Evolutionary conservation across 1,140 invertebrate genomes (phyloP), one percentile per base, ranked within the genome.

Genomic region (Calosoma granatense): DNA sequence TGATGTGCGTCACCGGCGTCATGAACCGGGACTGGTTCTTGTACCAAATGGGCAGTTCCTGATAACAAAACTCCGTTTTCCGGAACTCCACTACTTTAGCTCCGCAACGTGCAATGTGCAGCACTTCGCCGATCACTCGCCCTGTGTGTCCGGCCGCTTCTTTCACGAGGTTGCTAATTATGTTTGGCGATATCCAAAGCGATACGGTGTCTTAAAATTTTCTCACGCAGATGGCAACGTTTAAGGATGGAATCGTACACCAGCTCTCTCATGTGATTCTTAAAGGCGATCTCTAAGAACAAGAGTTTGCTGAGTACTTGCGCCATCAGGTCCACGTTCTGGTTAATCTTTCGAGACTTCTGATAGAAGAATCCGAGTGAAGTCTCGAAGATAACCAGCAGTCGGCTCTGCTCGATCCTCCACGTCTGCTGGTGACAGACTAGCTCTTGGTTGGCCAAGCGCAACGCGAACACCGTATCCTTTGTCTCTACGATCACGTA

Each of bases 51-150:
- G 19, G 20, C 17, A 30, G 22, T 19, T 26, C 51, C n/a, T 53
- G 1, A n/a, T n/a, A n/a, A n/a, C n/a, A n/a, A n/a, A n/a, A n/a
- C n/a, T n/a, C n/a, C n/a, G n/a, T n/a, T n/a, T n/a, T n/a, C n/a
- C n/a, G n/a, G n/a, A n/a, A n/a, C n/a, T n/a, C n/a, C n/a, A n/a
- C n/a, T n/a, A n/a, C n/a, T n/a, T n/a, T n/a, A n/a, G n/a, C n/a
- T n/a, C n/a, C n/a, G n/a, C n/a, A n/a, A n/a, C n/a, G n/a, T n/a
- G n/a, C n/a, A n/a, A n/a, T n/a, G n/a, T n/a, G n/a, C n/a, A n/a
- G n/a, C n/a, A n/a, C n/a, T n/a, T 57, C 51, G 1, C 56, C 51
- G n/a, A 54, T 20, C 15, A 54, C 23, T 15, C 51, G 22, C 20
- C 22, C 56, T 9, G 30, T 4, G 22, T 54, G 20, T 4, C 56